Evolutionary conservation across 1,140 invertebrate genomes (phyloP).

Genomic region (Heliconius hermathena): DNA sequence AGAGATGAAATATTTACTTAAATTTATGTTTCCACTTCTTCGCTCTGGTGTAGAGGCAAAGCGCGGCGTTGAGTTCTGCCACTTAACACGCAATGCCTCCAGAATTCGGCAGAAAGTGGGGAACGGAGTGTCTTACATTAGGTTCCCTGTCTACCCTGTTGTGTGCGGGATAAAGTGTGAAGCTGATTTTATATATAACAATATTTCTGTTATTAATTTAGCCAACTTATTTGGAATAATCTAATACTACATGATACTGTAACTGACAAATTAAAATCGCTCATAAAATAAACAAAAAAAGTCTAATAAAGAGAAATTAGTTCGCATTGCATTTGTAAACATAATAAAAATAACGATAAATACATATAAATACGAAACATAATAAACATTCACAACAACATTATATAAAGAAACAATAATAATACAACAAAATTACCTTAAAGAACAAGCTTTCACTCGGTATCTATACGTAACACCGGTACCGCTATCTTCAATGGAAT

Average conservation of each 20-base stretch:
- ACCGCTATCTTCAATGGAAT: background rate
- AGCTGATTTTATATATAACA: too few relatives aligned
- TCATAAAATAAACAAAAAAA: background rate
- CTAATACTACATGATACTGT: background rate
- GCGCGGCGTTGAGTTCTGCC: too few relatives aligned
- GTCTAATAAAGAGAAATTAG: background rate
- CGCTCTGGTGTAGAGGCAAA: too few relatives aligned
- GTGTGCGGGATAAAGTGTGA: too few relatives aligned
- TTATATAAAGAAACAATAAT: constrained; percentile 1
- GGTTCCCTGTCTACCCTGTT: too few relatives aligned
- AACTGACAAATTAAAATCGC: background rate
- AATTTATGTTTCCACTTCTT: too few relatives aligned
- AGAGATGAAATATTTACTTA: too few relatives aligned
- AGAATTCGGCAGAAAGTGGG: too few relatives aligned
- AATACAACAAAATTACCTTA: constrained; percentile 20
- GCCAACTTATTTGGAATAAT: background rate
- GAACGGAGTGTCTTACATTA: too few relatives aligned
- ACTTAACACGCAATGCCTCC: too few relatives aligned
- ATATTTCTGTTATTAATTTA: too few relatives aligned
- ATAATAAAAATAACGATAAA: background rate
- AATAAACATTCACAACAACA: background rate
- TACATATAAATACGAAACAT: background rate
- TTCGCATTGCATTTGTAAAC: background rate
- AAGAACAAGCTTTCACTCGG: constrained; percentile 23
- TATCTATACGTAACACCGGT: constrained; percentile 18